Conservation (phyloP, 2,888 invertebrate species). For the Calameuta filiformis region DNA sequence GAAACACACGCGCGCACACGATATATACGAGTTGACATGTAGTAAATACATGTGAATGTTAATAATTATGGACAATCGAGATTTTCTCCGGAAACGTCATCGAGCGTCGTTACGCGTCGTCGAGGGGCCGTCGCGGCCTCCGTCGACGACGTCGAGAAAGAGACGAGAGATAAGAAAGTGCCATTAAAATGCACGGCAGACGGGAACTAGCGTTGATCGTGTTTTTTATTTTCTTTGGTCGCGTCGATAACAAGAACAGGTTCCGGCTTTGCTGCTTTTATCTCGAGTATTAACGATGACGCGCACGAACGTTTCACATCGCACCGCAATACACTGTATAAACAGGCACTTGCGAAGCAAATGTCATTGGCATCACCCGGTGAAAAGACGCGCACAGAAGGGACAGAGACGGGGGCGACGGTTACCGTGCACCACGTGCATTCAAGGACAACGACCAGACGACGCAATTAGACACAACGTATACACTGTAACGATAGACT, state of each 20-base stretch:
- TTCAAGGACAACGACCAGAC: background rate
- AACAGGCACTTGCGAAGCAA: conserved; percentile 39
- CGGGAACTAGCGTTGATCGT: background rate
- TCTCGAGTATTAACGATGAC: conserved; percentile 11
- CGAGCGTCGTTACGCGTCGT: background rate
- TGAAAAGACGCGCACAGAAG: background rate
- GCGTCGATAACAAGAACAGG: background rate
- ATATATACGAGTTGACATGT: background rate
- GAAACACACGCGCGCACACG: too few species aligned
- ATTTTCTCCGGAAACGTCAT: background rate
- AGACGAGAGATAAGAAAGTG: background rate
- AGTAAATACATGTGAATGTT: background rate
- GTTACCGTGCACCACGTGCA: background rate
- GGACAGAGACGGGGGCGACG: background rate
- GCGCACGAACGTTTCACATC: conserved; percentile 10
- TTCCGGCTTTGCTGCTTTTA: background rate
- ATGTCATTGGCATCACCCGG: conserved; percentile 24
- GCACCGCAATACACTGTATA: background rate
- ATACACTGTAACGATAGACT: background rate
- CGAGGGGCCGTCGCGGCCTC: too few species aligned
- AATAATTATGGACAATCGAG: background rate
- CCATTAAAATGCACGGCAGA: background rate
- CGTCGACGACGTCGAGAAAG: background rate
- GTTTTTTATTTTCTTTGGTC: background rate
- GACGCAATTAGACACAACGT: background rate